phyloP scores from a whole-genome alignment of 30 jellyfish, hydroid and myxozoan genomes.

The Aurelia sp. region DNA sequence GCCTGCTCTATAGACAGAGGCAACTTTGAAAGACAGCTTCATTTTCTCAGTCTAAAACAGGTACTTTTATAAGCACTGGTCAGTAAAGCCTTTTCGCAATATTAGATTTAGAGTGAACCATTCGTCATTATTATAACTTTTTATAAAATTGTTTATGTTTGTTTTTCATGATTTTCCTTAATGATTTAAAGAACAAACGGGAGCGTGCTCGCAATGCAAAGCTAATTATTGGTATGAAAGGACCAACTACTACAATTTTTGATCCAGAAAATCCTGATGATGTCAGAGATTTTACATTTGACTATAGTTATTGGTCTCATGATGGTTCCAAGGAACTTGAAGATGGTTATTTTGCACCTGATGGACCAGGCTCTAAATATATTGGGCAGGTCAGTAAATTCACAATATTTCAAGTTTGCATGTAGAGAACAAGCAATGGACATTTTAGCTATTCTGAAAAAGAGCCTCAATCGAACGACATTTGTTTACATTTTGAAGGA shows the following conservation, averaged over 20 bases:
- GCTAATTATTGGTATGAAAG: constrained; percentile 73
- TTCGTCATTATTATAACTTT: too few species aligned
- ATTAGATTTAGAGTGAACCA: too few species aligned
- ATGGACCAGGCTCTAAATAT: constrained; percentile 44
- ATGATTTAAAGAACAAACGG: constrained; percentile 63
- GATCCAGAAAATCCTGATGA: constrained; percentile 80
- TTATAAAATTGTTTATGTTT: neutral
- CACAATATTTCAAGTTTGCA: too few species aligned
- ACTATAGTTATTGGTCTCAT: constrained; percentile 93
- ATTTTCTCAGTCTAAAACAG: too few species aligned
- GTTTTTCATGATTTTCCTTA: constrained; percentile 21
- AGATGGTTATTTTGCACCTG: constrained; percentile 86
- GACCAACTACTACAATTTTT: constrained; percentile 76
- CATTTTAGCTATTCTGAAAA: too few species aligned
- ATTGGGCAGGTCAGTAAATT: constrained; percentile 72
- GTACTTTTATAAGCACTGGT: too few species aligned
- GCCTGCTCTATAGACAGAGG: too few species aligned
- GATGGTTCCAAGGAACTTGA: constrained; percentile 78
- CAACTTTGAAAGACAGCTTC: too few species aligned
- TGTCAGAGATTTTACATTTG: constrained; percentile 72
- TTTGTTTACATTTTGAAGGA: too few species aligned
- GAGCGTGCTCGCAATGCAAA: constrained; percentile 81
- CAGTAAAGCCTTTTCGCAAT: too few species aligned
- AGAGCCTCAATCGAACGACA: too few species aligned
- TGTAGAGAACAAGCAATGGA: neutral